Percentiles rank a stretch among this genome's conserved stretches.
Conservation (phyloP, 2,113 vertebrate genomes). For the Mirza zaza region DNA sequence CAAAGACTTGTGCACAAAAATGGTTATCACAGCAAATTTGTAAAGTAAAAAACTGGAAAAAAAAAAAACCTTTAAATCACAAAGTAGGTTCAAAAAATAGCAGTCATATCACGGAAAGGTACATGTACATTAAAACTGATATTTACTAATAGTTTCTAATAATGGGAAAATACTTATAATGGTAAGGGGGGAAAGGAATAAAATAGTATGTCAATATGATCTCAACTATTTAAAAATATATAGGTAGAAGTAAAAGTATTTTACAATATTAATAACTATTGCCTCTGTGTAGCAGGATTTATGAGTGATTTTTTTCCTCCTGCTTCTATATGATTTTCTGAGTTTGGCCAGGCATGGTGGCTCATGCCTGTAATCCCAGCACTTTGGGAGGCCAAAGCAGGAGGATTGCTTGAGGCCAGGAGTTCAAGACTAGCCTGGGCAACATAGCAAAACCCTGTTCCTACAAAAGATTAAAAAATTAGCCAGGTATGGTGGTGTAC, state of each 20-base stretch:
- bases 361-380: not conserved
- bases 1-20: not conserved
- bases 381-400: not conserved
- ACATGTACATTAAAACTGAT: not conserved
- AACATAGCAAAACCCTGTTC: not conserved
- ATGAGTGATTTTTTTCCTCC: not conserved
- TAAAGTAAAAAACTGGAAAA: not conserved
- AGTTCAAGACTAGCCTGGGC: not conserved
- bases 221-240: not conserved
- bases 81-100: not conserved
- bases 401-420: not conserved
- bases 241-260: not conserved
- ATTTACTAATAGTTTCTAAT: not conserved
- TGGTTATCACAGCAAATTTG: not conserved
- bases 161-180: not conserved
- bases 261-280: not conserved
- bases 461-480: not conserved
- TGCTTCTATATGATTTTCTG: conserved; percentile 22
- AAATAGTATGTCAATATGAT: not conserved
- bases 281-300: not conserved
- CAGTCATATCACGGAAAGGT: not conserved
- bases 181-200: not conserved
- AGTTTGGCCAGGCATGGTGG: not conserved
- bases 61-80: not conserved
- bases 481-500: not conserved